Base-by-base conservation (phyloP, 2,113 vertebrate genomes). In the Bujurquina vittata region DNA sequence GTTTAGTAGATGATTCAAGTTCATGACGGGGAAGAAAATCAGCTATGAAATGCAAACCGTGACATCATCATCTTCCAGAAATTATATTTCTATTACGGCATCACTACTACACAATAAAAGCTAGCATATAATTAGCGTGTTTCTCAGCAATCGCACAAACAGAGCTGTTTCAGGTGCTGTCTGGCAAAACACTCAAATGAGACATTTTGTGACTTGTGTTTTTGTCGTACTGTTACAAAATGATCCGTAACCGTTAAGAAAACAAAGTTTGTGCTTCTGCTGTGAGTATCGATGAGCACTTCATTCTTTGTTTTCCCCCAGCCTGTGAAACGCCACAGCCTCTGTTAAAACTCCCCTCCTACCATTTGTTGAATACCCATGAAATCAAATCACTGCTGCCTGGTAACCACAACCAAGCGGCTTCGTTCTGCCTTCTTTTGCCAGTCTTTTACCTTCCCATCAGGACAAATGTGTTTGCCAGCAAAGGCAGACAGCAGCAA, bases 401-500 rank as follows among this genome's bases (percentile, higher is more conserved):
- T 72, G 40, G 75, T 80, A 82, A 84, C 78, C 56, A 75, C 76
- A 84, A 89, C 85, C 88, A 91, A 83, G 79, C 60, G 75, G n/a
- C 61, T 57, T 35, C 10, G 20, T 61, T 89, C 74, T 58, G 76
- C 59, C 67, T 58, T 77, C 37, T 73, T 55, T 57, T 80, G 77
- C 84, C 75, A 88, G 80, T 76, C 67, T 83, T 85, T 86, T 69
- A 75, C 65, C 74, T 69, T 80, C 78, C 80, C 23, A 33, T 81
- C 79, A 86, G 89, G 87, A 73, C 22, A 23, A 87, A 78, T 29
- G 60, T 78, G 56, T 73, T 75, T 81, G 84, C 90, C 90, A 86
- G 75, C 60, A 80, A 83, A 87, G 85, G 86, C 91, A 92, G 91
- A 92, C 79, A 89, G 77, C 80, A 81, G 33, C 46, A 87, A 77